These are phyloP conservation scores for Leucophenga montana DNA, from an alignment of 2,888 invertebrate genomes.

Conservation along the genomic window DNA sequence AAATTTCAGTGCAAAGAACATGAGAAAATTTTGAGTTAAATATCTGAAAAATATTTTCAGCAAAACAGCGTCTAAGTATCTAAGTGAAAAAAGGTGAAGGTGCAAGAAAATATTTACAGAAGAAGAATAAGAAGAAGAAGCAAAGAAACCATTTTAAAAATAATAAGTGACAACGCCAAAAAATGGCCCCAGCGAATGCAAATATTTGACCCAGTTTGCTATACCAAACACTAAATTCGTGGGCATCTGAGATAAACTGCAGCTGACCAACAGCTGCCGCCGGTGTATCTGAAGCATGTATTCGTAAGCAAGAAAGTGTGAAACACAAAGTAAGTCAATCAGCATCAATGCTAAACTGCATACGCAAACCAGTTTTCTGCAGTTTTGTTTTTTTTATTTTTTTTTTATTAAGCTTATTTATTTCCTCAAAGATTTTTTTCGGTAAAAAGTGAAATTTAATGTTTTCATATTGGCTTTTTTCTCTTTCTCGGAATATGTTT, in stretches of 20 bases:
- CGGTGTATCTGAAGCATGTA: background rate
- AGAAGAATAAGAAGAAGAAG: background rate
- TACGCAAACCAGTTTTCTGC: constrained; percentile 45
- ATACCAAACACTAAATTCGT: background rate
- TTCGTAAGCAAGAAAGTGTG: background rate
- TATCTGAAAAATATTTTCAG: too few species aligned
- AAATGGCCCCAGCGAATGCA: constrained; percentile 37
- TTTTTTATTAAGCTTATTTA: constrained; percentile 45
- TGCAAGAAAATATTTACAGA: background rate
- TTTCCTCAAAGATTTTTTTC: constrained; percentile 32
- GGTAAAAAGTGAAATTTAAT: constrained; percentile 59
- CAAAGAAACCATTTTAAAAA: background rate
- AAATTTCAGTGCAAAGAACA: background rate
- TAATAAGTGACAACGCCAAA: constrained; percentile 15
- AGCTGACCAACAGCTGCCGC: background rate
- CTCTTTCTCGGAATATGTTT: background rate
- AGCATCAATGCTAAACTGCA: background rate
- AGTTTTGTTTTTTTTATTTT: too few species aligned
- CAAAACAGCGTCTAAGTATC: background rate
- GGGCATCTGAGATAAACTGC: background rate
- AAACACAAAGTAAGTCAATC: background rate
- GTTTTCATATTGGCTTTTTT: constrained; percentile 19
- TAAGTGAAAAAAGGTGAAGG: background rate
- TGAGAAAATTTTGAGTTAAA: too few species aligned
- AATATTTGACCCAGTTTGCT: constrained; percentile 54